These are phyloP conservation scores for Spodoptera picta DNA, from an alignment of 2,888 invertebrate genomes.

Conservation along the genomic window DNA sequence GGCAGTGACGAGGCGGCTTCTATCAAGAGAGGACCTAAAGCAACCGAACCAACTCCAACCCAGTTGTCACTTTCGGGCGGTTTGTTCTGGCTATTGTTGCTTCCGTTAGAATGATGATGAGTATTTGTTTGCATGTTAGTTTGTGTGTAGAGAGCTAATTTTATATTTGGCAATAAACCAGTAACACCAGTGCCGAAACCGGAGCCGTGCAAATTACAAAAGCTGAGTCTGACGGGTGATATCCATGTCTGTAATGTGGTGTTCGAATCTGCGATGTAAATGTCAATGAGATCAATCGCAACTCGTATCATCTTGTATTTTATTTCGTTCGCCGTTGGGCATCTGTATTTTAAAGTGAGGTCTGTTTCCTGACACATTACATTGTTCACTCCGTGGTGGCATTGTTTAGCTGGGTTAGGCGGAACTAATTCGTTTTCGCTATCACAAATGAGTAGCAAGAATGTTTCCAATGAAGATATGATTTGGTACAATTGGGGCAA, in stretches of 20 bases:
- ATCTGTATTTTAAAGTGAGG: conserved; percentile 91
- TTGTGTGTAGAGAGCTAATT: conserved; percentile 90
- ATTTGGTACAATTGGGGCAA: conserved; percentile 96
- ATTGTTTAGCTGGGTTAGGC: conserved; percentile 93
- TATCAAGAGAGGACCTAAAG: conserved; percentile 96
- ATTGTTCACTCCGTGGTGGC: conserved; percentile 93
- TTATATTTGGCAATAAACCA: conserved; percentile 93
- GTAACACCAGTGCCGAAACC: conserved; percentile 97
- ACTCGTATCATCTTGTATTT: conserved; percentile 98
- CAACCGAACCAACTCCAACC: conserved; percentile 97
- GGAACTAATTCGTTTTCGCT: conserved; percentile 96
- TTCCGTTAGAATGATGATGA: conserved; percentile 88
- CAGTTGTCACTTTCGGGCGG: conserved; percentile 91
- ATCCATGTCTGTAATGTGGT: conserved; percentile 96
- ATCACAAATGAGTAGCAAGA: conserved; percentile 94
- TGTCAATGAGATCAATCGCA: conserved; percentile 95
- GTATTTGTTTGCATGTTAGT: conserved; percentile 88
- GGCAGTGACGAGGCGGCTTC: conserved; percentile 96
- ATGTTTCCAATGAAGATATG: conserved; percentile 95
- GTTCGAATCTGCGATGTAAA: conserved; percentile 96
- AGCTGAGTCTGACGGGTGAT: conserved; percentile 95
- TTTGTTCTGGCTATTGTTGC: conserved; percentile 79
- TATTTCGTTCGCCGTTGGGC: conserved; percentile 94
- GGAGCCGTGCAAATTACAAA: conserved; percentile 98
- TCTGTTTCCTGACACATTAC: conserved; percentile 92